A percentile compares a stretch with the other conserved stretches of the same genome.
phyloP scores from a whole-genome alignment of 92 coral and sea anemone species.

The Paramuricea clavata region DNA sequence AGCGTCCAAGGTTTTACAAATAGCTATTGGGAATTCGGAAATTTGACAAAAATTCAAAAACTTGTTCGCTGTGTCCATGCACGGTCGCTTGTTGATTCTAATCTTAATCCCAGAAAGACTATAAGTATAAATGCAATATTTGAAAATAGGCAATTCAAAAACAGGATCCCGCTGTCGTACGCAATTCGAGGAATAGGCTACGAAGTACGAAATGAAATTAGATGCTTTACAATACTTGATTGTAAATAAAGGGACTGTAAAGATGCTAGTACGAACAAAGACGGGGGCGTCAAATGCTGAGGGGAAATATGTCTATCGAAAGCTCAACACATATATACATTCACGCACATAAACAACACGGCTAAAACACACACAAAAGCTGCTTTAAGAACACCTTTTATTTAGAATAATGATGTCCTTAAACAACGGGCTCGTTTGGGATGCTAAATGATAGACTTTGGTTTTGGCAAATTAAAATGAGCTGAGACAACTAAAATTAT shows the following conservation, averaged over 20 bases:
- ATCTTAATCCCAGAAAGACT: neutral
- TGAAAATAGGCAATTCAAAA: neutral
- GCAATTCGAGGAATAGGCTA: neutral
- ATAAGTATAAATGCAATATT: neutral
- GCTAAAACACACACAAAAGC: neutral
- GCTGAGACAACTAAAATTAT: neutral
- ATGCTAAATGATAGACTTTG: conserved; percentile 7
- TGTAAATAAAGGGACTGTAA: conserved; percentile 36
- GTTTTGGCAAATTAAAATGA: neutral
- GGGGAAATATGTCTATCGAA: conserved; percentile 41
- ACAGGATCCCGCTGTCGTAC: neutral
- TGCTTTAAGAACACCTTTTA: neutral
- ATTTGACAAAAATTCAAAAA: neutral
- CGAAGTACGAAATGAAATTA: conserved; percentile 8
- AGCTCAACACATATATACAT: conserved; percentile 26
- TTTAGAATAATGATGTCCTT: neutral
- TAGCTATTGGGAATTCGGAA: neutral
- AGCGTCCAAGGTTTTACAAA: neutral
- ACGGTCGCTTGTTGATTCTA: neutral
- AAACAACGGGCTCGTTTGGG: conserved; percentile 1
- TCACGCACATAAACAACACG: conserved; percentile 17
- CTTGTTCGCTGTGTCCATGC: neutral
- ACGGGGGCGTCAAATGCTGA: conserved; percentile 43
- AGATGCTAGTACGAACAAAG: conserved; percentile 4
- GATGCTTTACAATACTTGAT: conserved; percentile 12